Evolutionary conservation across 1,140 invertebrate species (phyloP).

Genomic region (Hermetia illucens): DNA sequence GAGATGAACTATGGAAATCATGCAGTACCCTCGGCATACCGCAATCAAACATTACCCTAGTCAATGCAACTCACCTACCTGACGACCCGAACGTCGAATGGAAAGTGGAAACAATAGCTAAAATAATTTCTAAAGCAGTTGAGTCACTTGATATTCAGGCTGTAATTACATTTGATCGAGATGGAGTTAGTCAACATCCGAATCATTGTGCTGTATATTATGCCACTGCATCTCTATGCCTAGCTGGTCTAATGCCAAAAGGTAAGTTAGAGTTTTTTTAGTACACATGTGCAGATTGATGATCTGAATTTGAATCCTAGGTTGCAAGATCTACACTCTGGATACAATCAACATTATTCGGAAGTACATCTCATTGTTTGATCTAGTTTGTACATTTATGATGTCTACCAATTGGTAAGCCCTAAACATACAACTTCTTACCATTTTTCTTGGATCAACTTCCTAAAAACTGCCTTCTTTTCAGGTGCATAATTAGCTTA

Average conservation of each 20-base stretch:
- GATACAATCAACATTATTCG: constrained; percentile 71
- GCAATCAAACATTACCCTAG: constrained; percentile 55
- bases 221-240: constrained; percentile 57
- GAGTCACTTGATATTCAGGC: constrained; percentile 64
- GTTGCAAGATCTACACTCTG: constrained; percentile 63
- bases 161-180: constrained; percentile 82
- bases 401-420: constrained; percentile 59
- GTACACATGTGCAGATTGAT: neutral
- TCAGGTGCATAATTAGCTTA: constrained; percentile 43
- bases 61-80: constrained; percentile 50
- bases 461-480: constrained; percentile 6
- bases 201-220: constrained; percentile 80
- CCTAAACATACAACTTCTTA: constrained; percentile 4
- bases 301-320: constrained; percentile 29
- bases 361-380: constrained; percentile 75
- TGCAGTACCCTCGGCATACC: constrained; percentile 65
- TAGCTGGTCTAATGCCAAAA: constrained; percentile 56
- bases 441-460: neutral
- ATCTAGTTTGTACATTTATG: constrained; percentile 64
- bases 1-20: constrained; percentile 63
- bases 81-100: constrained; percentile 63
- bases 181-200: constrained; percentile 75
- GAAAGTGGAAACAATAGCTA: constrained; percentile 56
- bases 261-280: constrained; percentile 31
- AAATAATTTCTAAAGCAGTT: constrained; percentile 54